Conservation (phyloP, 1,140 invertebrate genomes). For the Rhizoglyphus robini region DNA sequence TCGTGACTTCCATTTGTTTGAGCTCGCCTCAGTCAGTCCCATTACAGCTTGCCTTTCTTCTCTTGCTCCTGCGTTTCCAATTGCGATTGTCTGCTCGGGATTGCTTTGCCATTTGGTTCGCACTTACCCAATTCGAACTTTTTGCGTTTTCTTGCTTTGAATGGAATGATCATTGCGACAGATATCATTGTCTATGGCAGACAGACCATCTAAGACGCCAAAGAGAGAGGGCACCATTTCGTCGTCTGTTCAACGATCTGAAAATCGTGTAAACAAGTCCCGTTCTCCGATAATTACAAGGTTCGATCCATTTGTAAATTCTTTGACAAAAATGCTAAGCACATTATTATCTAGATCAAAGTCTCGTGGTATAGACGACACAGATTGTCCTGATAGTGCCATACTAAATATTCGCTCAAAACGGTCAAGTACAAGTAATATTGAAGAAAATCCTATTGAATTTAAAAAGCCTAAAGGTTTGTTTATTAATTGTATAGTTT, state of each 20-base stretch:
- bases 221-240: conserved; percentile 16
- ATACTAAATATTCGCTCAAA: background rate
- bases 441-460: background rate
- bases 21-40: background rate
- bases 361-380: conserved; percentile 1
- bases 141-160: background rate
- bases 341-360: no score
- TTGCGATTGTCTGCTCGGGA: background rate
- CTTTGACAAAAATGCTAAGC: no score
- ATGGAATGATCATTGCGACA: background rate
- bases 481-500: background rate
- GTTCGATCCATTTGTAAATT: background rate
- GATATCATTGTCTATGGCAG: conserved; percentile 14
- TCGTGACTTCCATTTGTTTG: background rate
- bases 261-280: conserved; percentile 8
- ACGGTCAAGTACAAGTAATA: conserved; percentile 1
- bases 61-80: background rate
- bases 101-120: background rate
- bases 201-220: conserved; percentile 16
- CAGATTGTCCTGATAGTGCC: background rate
- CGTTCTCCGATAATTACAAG: conserved; percentile 16
- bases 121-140: background rate
- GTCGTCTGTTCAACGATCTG: conserved; percentile 17
- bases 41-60: background rate
- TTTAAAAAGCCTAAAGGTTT: background rate